Percentiles rank a stretch among this genome's conserved stretches.
Evolutionary conservation across 2,888 invertebrate species (phyloP).

Genomic region (Drosophila mercatorum): DNA sequence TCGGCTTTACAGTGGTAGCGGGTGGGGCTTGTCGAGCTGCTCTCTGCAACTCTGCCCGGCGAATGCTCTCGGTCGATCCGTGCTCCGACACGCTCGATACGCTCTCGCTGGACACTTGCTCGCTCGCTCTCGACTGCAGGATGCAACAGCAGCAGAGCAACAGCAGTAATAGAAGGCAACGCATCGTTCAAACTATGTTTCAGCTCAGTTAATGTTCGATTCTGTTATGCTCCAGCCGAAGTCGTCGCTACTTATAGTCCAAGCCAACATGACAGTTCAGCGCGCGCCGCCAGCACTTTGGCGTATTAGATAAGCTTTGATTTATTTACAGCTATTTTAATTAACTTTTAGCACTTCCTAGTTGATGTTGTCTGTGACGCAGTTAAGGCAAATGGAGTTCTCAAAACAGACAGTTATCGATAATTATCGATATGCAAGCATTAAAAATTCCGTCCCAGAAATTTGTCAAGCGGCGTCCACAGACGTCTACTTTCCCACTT

Average conservation of each 20-base stretch:
- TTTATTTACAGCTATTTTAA: constrained; percentile 41
- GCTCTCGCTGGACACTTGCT: background rate
- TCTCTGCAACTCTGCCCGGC: background rate
- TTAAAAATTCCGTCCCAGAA: background rate
- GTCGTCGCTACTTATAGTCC: constrained; percentile 26
- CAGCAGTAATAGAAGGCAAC: constrained; percentile 8
- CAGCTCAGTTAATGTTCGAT: background rate
- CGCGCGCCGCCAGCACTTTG: background rate
- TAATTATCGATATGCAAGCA: background rate
- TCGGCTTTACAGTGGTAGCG: background rate
- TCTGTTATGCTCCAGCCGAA: background rate
- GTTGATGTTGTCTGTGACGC: background rate
- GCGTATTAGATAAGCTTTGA: constrained; percentile 36
- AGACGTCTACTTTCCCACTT: background rate
- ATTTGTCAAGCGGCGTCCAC: background rate
- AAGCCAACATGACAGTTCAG: background rate
- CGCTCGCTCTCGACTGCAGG: background rate
- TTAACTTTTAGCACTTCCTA: constrained; percentile 24
- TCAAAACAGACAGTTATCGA: background rate
- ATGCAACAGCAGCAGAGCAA: constrained; percentile 12
- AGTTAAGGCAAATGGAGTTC: background rate
- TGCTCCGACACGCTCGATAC: background rate
- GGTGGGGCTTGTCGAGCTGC: background rate
- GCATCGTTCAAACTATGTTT: constrained; percentile 10
- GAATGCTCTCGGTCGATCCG: background rate